Base-by-base conservation (phyloP, 1,140 invertebrate genomes). In the Marisa cornuarietis region DNA sequence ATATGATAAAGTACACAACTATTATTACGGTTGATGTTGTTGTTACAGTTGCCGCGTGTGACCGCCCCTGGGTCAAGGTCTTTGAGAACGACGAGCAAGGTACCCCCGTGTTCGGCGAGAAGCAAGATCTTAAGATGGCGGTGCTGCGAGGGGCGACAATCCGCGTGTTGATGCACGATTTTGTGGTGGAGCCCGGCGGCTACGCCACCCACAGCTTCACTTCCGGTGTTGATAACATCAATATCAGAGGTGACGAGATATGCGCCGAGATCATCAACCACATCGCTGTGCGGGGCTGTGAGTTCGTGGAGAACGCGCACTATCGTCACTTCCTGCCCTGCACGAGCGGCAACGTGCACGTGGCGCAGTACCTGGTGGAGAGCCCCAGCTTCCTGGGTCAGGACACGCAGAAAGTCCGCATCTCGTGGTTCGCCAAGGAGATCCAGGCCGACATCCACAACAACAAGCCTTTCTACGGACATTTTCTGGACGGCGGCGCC, bases 101-200 rank as follows among this genome's bases (percentile, higher is more conserved):
- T 7, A 52, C 73, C 3, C 65, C 81, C 3, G 51, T 83, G 1
- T 71, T 66, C 31, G 76, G 79, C 16, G 61, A 71, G 52, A 80
- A 80, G 20, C 24, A 72, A 14, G 76, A 78, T 72, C 68, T 79
- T 10, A 83, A 79, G 58, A 54, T 66, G 20, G 77, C 76, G 10
- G 74, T 81, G 24, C 78, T 84, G 42, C 75, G 81, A 31, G 75
- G 79, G 31, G 74, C 78, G 31, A 58, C 82, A 62, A 69, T 79
- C 24, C 75, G 95, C 94, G 80, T 93, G 93, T 85, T 95, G 95
- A 52, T 92, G 90, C 22, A 84, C 83, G 9, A 94, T 78, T 86
- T 96, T 96, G 68, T 54, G 22, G 52, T 80, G 13, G 79, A 82
- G 54, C 78, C 79, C 3, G 65, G 78, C 11, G 62, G 66, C 14